phyloP scores from a whole-genome alignment of 2,113 vertebrate species.

The Grantiella picta region DNA sequence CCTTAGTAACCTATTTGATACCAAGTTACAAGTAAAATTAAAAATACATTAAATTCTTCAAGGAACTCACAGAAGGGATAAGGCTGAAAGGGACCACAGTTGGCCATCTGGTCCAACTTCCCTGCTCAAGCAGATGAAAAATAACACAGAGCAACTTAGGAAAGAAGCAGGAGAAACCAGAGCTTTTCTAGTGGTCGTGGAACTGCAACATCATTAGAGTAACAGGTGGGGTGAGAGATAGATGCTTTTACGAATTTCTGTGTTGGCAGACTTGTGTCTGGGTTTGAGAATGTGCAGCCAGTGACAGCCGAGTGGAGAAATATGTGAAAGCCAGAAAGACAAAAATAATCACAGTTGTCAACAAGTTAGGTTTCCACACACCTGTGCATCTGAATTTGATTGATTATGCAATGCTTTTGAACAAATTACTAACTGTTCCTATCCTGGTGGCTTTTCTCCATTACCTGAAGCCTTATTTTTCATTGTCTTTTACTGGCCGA shows the following conservation, averaged over 20 bases:
- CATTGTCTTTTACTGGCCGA: not conserved
- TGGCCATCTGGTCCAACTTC: not conserved
- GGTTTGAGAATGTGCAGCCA: not conserved
- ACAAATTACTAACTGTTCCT: not conserved
- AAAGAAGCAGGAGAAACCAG: not conserved
- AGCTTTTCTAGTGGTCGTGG: not conserved
- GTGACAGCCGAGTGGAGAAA: not conserved
- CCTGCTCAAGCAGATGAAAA: not conserved
- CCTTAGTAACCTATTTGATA: not conserved
- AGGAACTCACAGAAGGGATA: not conserved
- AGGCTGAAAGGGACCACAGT: not conserved
- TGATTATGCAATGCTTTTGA: not conserved
- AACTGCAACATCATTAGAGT: not conserved
- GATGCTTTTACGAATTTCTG: not conserved
- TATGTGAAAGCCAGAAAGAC: not conserved
- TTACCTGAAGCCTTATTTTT: not conserved
- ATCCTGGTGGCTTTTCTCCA: not conserved
- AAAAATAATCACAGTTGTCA: not conserved
- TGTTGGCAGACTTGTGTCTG: not conserved
- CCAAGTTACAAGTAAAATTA: not conserved
- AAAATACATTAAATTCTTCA: not conserved
- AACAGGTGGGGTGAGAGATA: not conserved
- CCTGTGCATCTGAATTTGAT: not conserved
- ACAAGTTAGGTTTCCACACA: not conserved
- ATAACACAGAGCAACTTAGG: not conserved